A percentile compares a stretch with the other conserved stretches of the same genome.
Evolutionary conservation across 2,888 invertebrate species (phyloP).

Genomic region (Serripes groenlandicus): DNA sequence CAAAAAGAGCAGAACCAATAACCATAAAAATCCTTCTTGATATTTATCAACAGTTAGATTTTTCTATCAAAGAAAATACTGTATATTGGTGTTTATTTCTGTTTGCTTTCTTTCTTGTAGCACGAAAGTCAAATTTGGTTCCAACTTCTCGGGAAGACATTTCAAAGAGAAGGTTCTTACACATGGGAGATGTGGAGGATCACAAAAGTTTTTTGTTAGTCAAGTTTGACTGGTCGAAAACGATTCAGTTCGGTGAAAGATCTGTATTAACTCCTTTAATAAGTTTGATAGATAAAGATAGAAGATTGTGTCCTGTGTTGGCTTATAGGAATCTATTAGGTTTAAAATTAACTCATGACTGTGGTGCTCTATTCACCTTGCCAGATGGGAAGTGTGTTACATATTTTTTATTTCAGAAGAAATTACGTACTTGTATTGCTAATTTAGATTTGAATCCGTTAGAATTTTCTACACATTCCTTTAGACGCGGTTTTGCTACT

Average conservation of each 20-base stretch:
- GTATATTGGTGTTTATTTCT: conserved; percentile 1
- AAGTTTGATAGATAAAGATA: not conserved
- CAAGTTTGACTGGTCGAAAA: not conserved
- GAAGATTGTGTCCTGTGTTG: not conserved
- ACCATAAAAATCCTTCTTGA: not conserved
- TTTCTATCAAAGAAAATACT: not conserved
- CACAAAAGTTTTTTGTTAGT: not conserved
- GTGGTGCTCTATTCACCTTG: not conserved
- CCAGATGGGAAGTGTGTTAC: conserved; percentile 3
- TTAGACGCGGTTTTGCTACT: conserved; percentile 23
- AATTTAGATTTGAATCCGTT: too few relatives aligned
- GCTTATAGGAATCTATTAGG: not conserved
- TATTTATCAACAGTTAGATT: not conserved
- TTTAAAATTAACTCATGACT: not conserved
- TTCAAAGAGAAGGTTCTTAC: not conserved
- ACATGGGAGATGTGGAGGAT: not conserved
- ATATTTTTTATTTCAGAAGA: conserved; percentile 10
- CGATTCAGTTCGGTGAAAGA: not conserved
- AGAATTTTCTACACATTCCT: too few relatives aligned
- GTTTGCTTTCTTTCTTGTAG: not conserved
- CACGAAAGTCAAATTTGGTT: not conserved
- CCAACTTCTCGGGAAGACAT: not conserved
- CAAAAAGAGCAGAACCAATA: conserved; percentile 15
- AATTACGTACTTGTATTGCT: not conserved
- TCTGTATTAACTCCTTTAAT: not conserved